A percentile compares a stretch with the other conserved stretches of the same genome.
Evolutionary conservation across 2,888 invertebrate species (phyloP).

Genomic region (Eupithecia subumbrata): DNA sequence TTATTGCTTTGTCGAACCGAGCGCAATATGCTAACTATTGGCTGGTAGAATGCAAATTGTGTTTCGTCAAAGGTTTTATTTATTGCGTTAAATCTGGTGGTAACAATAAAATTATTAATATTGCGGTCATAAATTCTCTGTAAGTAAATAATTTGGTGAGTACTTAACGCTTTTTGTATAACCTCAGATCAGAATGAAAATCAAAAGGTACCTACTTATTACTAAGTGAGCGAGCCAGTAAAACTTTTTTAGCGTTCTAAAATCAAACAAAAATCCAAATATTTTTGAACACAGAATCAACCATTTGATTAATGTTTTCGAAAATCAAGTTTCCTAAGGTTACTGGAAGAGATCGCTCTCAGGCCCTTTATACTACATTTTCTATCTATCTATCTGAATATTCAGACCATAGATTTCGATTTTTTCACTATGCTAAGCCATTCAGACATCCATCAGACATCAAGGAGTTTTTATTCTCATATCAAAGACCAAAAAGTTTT

Average conservation of each 20-base stretch:
- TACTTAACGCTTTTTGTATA: not conserved
- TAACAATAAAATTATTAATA: not conserved
- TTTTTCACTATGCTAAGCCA: too few species aligned
- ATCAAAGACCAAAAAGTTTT: not conserved
- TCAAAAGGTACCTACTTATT: not conserved
- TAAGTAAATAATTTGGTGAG: not conserved
- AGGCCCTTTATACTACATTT: not conserved
- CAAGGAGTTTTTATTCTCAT: not conserved
- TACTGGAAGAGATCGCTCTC: too few species aligned
- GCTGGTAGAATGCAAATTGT: not conserved
- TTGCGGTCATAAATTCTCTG: not conserved
- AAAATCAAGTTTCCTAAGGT: not conserved
- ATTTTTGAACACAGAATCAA: not conserved
- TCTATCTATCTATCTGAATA: too few species aligned
- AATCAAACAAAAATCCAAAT: not conserved
- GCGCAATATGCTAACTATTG: conserved; percentile 9
- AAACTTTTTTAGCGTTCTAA: not conserved
- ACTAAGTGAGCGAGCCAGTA: not conserved
- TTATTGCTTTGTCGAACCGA: conserved; percentile 34
- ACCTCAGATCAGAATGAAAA: not conserved
- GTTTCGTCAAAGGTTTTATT: not conserved
- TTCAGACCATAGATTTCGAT: too few species aligned
- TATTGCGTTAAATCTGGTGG: not conserved
- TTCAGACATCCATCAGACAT: not conserved
- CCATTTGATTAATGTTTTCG: not conserved